Conservation (phyloP, 2,888 invertebrate genomes). For the Cryptus armator region DNA sequence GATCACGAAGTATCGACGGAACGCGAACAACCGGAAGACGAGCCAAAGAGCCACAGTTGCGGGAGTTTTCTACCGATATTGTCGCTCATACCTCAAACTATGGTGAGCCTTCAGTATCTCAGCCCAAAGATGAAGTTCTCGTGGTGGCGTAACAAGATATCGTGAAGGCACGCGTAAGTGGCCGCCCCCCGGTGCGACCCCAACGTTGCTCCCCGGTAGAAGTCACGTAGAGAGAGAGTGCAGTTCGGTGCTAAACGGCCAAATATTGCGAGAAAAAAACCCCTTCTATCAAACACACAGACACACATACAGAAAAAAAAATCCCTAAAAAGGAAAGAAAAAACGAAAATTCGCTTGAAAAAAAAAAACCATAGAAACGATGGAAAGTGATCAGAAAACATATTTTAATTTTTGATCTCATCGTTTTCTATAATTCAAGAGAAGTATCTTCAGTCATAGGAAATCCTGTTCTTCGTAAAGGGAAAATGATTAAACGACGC, state of each 20-base stretch:
- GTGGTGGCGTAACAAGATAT: slow-evolving; percentile 89
- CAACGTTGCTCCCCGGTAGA: slow-evolving; percentile 34
- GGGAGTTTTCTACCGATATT: slow-evolving; percentile 82
- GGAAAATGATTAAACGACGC: not conserved
- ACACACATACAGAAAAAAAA: slow-evolving; percentile 4
- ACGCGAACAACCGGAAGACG: slow-evolving; percentile 73
- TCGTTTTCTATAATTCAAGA: slow-evolving; percentile 6
- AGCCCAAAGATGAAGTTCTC: slow-evolving; percentile 87
- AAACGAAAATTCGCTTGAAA: not conserved
- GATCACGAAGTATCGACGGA: slow-evolving; percentile 59
- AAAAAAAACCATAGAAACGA: not conserved
- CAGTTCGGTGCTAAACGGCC: slow-evolving; percentile 63
- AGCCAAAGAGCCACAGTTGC: slow-evolving; percentile 79
- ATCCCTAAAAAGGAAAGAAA: slow-evolving; percentile 17
- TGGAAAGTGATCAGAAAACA: slow-evolving; percentile 5
- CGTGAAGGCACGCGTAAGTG: slow-evolving; percentile 86
- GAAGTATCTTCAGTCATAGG: not conserved
- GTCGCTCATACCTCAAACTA: slow-evolving; percentile 82
- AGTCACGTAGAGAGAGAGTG: slow-evolving; percentile 38
- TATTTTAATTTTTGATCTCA: slow-evolving; percentile 6
- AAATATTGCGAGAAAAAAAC: slow-evolving; percentile 53
- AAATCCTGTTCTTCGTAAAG: not conserved
- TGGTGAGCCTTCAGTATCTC: slow-evolving; percentile 82
- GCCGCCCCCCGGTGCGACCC: slow-evolving; percentile 23
- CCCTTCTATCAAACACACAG: slow-evolving; percentile 15